A percentile compares a stretch with the other conserved stretches of the same genome.
phyloP scores from a whole-genome alignment of 1,140 invertebrate species.

The Trachymyrmex cornetzi region DNA sequence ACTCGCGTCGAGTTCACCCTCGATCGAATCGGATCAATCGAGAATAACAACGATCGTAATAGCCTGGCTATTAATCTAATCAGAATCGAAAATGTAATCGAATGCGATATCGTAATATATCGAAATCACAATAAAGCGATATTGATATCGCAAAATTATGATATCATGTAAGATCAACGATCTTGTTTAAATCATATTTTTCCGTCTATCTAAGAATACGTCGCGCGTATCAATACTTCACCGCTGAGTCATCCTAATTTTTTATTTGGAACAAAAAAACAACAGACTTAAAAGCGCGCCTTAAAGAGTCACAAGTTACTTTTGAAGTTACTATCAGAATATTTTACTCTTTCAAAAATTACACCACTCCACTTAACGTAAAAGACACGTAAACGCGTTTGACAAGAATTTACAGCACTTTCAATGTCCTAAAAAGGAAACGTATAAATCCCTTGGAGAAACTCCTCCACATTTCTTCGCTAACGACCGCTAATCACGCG shows the following conservation, averaged over 20 bases:
- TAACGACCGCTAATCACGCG: slow-evolving; percentile 25
- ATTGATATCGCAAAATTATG: slow-evolving; percentile 42
- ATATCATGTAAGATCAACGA: slow-evolving; percentile 23
- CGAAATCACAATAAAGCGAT: neutral
- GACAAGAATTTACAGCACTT: neutral
- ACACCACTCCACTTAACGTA: neutral
- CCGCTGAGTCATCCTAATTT: neutral
- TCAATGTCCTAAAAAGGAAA: slow-evolving; percentile 5
- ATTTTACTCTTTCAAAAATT: neutral
- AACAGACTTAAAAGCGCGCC: neutral
- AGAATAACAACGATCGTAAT: slow-evolving; percentile 17
- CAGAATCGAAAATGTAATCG: slow-evolving; percentile 9
- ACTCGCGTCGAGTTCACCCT: slow-evolving; percentile 62
- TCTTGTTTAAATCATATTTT: slow-evolving; percentile 11
- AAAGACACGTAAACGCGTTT: neutral
- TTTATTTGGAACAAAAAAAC: neutral
- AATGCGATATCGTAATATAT: slow-evolving; percentile 18
- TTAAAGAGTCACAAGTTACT: neutral
- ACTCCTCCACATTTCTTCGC: slow-evolving; percentile 8
- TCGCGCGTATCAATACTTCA: neutral
- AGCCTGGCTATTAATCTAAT: slow-evolving; percentile 29
- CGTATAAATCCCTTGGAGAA: neutral
- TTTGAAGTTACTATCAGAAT: neutral
- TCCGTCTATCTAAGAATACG: neutral
- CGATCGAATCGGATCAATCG: slow-evolving; percentile 50